Base-by-base conservation (phyloP, 2,888 invertebrate genomes). In the Sepiola atlantica region DNA sequence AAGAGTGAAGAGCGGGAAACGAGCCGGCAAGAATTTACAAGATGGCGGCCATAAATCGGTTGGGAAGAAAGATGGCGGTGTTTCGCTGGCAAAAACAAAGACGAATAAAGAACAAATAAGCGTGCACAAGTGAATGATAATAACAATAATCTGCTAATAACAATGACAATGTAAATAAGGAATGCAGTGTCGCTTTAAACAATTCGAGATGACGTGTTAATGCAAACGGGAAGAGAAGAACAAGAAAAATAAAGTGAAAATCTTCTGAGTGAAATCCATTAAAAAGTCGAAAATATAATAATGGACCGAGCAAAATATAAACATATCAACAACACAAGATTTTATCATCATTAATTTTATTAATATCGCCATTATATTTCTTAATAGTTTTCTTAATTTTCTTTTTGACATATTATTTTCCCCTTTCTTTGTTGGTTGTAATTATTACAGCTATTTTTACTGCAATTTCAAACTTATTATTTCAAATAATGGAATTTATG, bases 121-220 rank as follows among this genome's bases (percentile, higher is more conserved):
- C 32, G 10, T 12, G 32, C 77, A 18, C n/a, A 77, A 77, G 16
- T 77, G 77, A 77, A n/a, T 77, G 77, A 77, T 77, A 77, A 77
- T 32, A 77, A n/a, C n/a, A 77, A 77, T 32, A 77, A 77, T 32
- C 2, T n/a, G n/a, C n/a, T n/a, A 77, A 77, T 32, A 77, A 77
- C n/a, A n/a, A 77, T 77, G 77, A 77, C 77, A 77, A n/a, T n/a
- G n/a, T n/a, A 77, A 77, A 32, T 77, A n/a, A 16, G n/a, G 77
- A 77, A 77, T 16, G 77, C 32, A n/a, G 32, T 77, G 77, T 77
- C 77, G n/a, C 32, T 77, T 77, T 77, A 77, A 77, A 77, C 77
- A 77, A 77, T 77, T 77, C 77, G 32, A 77, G 77, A n/a, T 77
- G 77, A 77, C 77, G 77, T 77, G 77, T 77, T 77, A 77, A 77